Conservation (phyloP, 2,797 vertebrate genomes). For the Pteropus rufus region DNA sequence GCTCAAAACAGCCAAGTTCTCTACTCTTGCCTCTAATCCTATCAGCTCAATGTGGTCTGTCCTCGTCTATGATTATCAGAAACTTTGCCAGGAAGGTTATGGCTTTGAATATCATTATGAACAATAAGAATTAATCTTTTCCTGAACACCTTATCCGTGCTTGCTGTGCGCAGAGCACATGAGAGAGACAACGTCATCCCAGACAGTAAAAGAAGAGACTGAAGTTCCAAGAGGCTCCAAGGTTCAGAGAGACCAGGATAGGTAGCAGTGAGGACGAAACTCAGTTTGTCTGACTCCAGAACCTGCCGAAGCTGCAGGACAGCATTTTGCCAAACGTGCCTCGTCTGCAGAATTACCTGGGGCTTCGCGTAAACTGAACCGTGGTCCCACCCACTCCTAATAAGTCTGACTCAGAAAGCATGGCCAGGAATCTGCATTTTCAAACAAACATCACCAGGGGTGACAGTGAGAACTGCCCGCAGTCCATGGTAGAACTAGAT, state of each 20-base stretch:
- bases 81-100: background rate
- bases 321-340: fast-evolving
- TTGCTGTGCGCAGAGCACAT: background rate
- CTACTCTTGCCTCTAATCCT: no score
- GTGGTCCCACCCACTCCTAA: background rate
- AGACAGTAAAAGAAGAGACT: background rate
- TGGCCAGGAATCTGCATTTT: background rate
- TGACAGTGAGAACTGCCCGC: background rate
- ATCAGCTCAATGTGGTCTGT: background rate
- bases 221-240: background rate
- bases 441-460: background rate
- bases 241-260: background rate
- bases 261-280: fast-evolving
- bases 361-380: fast-evolving
- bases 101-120: background rate
- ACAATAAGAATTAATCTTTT: background rate
- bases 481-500: fast-evolving
- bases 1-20: background rate
- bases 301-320: background rate
- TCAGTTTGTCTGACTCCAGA: background rate
- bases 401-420: background rate
- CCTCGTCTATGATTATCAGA: background rate
- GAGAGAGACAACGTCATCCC: background rate
- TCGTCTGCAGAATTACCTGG: background rate
- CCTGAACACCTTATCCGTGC: background rate